Evolutionary conservation across 1,140 invertebrate genomes (phyloP).

Genomic region (Panagrolaimus sp.): DNA sequence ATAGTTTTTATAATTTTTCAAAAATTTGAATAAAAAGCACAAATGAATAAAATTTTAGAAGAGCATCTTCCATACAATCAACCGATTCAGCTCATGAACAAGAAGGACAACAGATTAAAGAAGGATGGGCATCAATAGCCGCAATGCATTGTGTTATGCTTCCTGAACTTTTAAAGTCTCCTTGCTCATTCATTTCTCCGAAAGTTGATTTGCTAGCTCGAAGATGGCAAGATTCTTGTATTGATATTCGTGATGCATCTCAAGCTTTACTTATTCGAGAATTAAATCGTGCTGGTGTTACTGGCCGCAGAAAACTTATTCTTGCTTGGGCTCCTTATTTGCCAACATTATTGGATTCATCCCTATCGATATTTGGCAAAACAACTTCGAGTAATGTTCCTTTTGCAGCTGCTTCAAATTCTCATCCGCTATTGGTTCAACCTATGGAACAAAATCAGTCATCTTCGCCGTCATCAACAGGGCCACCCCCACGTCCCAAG

Average conservation of each 20-base stretch:
- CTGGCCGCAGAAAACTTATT: constrained; percentile 79
- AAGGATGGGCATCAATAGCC: constrained; percentile 89
- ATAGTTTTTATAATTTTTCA: not conserved
- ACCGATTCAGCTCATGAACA: constrained; percentile 30
- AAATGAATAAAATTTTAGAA: constrained; percentile 30
- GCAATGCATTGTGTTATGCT: constrained; percentile 90
- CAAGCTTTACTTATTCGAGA: constrained; percentile 90
- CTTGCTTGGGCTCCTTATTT: constrained; percentile 90
- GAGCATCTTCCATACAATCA: constrained; percentile 39
- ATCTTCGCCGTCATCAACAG: not conserved
- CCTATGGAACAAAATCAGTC: not conserved
- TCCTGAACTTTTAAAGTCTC: constrained; percentile 67
- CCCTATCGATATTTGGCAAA: constrained; percentile 49
- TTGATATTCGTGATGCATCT: constrained; percentile 88
- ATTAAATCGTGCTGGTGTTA: constrained; percentile 67
- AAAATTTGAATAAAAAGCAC: no score
- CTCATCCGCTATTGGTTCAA: not conserved
- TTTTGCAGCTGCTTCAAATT: constrained; percentile 14
- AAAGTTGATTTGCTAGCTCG: constrained; percentile 93
- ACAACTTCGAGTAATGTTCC: constrained; percentile 21
- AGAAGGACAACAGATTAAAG: constrained; percentile 78
- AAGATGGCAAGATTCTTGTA: constrained; percentile 90
- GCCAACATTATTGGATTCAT: constrained; percentile 64
- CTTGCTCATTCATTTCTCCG: constrained; percentile 73
- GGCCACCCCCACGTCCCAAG: not conserved